These are phyloP conservation scores for Geodia barretti DNA, from an alignment of 37 sponge, comb jelly and placozoan species.

Conservation along the genomic window DNA sequence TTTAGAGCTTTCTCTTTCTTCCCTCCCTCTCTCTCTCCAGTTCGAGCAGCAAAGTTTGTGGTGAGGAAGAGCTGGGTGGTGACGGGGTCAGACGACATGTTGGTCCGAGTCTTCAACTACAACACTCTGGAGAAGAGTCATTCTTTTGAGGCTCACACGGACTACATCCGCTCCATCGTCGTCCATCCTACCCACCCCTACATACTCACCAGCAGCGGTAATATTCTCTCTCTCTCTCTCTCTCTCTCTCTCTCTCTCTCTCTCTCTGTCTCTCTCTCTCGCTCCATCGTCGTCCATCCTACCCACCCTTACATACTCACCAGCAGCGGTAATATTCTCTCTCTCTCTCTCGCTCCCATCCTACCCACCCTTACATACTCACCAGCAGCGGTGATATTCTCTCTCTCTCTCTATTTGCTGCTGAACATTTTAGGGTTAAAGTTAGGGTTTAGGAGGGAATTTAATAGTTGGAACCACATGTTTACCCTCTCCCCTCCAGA, in stretches of 20 bases:
- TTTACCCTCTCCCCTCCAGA: constrained; percentile 59
- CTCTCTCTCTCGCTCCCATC: neutral
- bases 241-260: neutral
- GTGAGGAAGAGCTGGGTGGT: constrained; percentile 96
- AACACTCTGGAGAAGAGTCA: constrained; percentile 98
- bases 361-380: constrained; percentile 76
- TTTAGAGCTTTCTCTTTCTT: neutral
- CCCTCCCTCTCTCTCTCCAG: constrained; percentile 33
- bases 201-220: constrained; percentile 93
- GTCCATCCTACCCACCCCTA: constrained; percentile 96
- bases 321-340: too few relatives aligned
- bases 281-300: constrained; percentile 2
- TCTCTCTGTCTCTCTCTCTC: constrained; percentile 8
- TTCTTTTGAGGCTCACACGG: constrained; percentile 93
- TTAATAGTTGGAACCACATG: neutral
- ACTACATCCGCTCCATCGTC: constrained; percentile 90
- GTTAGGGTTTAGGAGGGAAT: neutral
- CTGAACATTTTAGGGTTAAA: constrained; percentile 3
- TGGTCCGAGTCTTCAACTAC: constrained; percentile 93
- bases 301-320: constrained; percentile 1
- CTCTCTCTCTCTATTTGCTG: constrained; percentile 6
- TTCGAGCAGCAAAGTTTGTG: constrained; percentile 91
- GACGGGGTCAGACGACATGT: constrained; percentile 97
- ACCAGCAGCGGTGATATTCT: constrained; percentile 87
- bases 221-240: constrained; percentile 20